phyloP scores from a whole-genome alignment of 2,797 vertebrate genomes.

The Gorsachius magnificus region DNA sequence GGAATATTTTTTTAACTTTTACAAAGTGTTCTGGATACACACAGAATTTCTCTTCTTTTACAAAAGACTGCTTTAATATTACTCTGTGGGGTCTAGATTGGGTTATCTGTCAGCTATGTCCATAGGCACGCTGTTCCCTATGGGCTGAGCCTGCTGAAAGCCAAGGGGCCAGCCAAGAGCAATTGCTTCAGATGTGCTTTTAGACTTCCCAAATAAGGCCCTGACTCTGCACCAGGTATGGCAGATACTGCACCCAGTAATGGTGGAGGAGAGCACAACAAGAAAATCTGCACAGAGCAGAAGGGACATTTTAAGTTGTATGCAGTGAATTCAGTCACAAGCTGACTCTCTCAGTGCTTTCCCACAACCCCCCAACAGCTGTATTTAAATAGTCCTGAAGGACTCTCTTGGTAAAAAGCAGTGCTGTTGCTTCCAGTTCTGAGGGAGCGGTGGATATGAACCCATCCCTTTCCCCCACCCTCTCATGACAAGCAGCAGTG shows the following conservation, averaged over 20 bases:
- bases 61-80: not conserved
- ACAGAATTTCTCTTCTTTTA: not conserved
- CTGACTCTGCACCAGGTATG: not conserved
- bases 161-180: not conserved
- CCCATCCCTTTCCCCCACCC: not conserved
- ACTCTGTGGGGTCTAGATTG: not conserved
- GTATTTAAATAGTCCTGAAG: not conserved
- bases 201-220: not conserved
- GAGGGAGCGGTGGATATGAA: fast-evolving
- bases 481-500: not conserved
- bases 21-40: not conserved
- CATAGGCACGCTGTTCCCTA: not conserved
- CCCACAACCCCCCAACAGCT: not conserved
- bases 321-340: not conserved
- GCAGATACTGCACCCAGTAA: not conserved
- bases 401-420: not conserved
- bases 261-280: not conserved
- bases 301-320: not conserved
- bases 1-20: not conserved
- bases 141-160: not conserved
- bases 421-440: not conserved
- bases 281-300: not conserved
- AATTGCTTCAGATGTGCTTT: not conserved
- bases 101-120: not conserved
- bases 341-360: not conserved